Conservation (phyloP, 2,888 invertebrate species). For the Ectemnius continuus region DNA sequence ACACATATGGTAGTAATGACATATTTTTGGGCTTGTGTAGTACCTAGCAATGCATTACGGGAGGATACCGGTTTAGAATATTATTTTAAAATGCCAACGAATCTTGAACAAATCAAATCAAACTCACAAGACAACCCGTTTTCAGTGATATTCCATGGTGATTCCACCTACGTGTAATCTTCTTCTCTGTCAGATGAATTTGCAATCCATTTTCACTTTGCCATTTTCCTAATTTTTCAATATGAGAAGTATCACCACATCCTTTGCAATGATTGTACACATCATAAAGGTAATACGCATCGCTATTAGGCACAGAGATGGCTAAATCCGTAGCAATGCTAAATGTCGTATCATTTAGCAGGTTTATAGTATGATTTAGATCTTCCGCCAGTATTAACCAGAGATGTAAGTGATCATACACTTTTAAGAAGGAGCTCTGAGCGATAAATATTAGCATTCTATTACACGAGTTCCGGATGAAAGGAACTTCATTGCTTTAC, state of each 20-base stretch:
- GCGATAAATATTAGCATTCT: too few species aligned
- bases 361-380: constrained; percentile 36
- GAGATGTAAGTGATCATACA: constrained; percentile 63
- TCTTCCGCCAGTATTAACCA: constrained; percentile 64
- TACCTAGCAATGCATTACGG: not conserved
- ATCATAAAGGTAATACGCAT: constrained; percentile 58
- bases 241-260: constrained; percentile 60
- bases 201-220: constrained; percentile 43
- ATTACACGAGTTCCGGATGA: too few species aligned
- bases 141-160: constrained; percentile 57
- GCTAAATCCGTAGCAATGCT: constrained; percentile 65
- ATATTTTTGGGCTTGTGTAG: constrained; percentile 39
- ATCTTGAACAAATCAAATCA: not conserved
- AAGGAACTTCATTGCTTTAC: constrained; percentile 20
- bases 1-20: constrained; percentile 56
- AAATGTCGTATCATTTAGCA: constrained; percentile 63
- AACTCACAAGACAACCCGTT: constrained; percentile 59
- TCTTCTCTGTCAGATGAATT: constrained; percentile 48
- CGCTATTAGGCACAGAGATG: constrained; percentile 43
- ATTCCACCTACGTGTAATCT: constrained; percentile 62
- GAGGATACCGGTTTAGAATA: too few species aligned
- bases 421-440: constrained; percentile 48
- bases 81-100: too few species aligned
- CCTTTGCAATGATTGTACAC: constrained; percentile 65
- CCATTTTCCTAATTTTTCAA: constrained; percentile 65